A percentile compares a stretch with the other conserved stretches of the same genome.
These are phyloP conservation scores for Eupeodes corollae DNA, from an alignment of 1,140 invertebrate genomes.

Conservation along the genomic window DNA sequence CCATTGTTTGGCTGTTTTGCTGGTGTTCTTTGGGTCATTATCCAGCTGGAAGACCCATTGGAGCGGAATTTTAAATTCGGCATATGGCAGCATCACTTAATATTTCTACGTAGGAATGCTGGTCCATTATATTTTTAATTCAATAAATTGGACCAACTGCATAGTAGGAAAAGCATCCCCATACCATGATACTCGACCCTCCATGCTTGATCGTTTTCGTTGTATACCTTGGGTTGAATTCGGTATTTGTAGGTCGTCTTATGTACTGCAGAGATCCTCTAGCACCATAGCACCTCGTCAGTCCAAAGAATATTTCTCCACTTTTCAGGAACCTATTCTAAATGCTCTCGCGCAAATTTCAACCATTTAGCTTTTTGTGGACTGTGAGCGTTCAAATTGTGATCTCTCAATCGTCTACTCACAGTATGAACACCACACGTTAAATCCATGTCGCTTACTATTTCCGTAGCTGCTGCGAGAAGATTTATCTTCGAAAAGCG, in stretches of 20 bases:
- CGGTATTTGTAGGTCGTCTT: constrained; percentile 6
- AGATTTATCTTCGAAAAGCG: no score
- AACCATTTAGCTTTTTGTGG: background rate
- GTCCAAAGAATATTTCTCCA: constrained; percentile 5
- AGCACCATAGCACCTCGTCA: constrained; percentile 5
- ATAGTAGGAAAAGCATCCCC: constrained; percentile 15
- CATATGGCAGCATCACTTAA: constrained; percentile 16
- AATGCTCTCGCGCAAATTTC: constrained; percentile 5
- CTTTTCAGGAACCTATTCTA: constrained; percentile 1
- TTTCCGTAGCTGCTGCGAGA: no score
- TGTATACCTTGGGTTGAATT: constrained; percentile 10
- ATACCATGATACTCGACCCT: constrained; percentile 15
- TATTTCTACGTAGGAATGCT: constrained; percentile 12
- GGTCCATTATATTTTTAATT: constrained; percentile 14
- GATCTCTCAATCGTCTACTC: no score
- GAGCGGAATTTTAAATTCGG: constrained; percentile 19
- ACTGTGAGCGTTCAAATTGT: constrained; percentile 1
- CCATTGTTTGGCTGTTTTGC: constrained; percentile 27
- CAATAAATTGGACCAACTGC: constrained; percentile 10
- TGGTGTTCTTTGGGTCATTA: constrained; percentile 15
- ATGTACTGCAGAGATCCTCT: constrained; percentile 8
- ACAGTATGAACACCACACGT: no score
- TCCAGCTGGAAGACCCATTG: constrained; percentile 6
- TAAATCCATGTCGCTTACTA: no score
- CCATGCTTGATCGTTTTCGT: constrained; percentile 18